phyloP scores from a whole-genome alignment of 2,888 invertebrate genomes.

The Myopa tessellatipennis region DNA sequence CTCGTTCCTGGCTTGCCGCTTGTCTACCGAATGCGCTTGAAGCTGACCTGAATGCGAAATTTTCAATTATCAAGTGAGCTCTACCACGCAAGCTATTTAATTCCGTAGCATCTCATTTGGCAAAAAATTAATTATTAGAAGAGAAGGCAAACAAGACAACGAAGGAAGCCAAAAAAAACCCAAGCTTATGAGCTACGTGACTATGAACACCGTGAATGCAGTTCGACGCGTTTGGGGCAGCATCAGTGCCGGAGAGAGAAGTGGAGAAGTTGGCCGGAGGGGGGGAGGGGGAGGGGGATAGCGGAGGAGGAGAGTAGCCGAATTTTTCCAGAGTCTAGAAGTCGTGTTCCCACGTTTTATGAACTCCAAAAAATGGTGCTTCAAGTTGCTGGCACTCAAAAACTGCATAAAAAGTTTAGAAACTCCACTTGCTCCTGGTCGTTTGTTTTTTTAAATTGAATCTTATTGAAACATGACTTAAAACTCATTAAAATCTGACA shows the following conservation, averaged over 20 bases:
- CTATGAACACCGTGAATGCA: background rate
- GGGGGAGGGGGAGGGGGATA: background rate
- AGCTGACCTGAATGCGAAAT: conserved; percentile 47
- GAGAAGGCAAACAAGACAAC: background rate
- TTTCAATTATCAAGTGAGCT: conserved; percentile 43
- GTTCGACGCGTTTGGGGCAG: background rate
- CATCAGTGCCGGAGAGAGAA: background rate
- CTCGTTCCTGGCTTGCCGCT: background rate
- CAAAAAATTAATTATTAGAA: conserved; percentile 34
- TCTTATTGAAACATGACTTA: no score
- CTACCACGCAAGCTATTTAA: conserved; percentile 8
- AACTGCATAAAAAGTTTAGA: no score
- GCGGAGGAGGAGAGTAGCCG: no score
- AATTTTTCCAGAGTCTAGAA: no score
- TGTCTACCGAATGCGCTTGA: conserved; percentile 8
- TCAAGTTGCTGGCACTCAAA: no score
- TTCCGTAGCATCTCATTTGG: conserved; percentile 14
- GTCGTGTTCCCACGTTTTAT: no score
- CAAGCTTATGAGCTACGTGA: conserved; percentile 34
- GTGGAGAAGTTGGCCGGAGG: background rate
- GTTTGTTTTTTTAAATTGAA: no score
- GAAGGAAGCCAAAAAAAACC: background rate
- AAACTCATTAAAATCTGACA: no score
- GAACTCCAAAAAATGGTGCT: no score
- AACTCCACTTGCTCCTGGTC: no score